Base-by-base conservation (phyloP, 2,888 invertebrate species). In the Mimas tiliae region DNA sequence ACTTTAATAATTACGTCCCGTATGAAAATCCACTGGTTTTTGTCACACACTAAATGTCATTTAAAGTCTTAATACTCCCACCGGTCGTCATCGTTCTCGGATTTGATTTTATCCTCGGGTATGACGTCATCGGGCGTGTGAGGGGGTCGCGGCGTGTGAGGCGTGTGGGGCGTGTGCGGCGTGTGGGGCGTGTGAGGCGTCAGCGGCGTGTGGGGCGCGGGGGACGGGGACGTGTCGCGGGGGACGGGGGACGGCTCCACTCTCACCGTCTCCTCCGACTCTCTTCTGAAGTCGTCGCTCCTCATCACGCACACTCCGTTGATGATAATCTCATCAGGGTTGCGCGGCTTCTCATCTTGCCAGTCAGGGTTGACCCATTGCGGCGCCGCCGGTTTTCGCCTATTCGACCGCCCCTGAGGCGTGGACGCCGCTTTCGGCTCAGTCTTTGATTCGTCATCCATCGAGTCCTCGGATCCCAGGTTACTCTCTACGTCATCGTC, bases 281-380 rank as follows among this genome's bases (percentile, higher is more conserved):
- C 93, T 66, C 95, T 88, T 58, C 94, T 88, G 84, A 96, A 96
- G 84, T 97, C 96, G 74, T 96, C 97, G 68, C 97, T 96, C 76
- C 97, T 96, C 97, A 98, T 97, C 7, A 98, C 98, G 84, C 98
- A 98, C 34, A 98, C 98, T 0, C 98, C 98, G 83, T 98, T 98
- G 78, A 98, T 98, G 81, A 98, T 98, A 34, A 98, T 97, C 83
- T 97, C 97, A 79, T 96, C 96, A 71, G 89, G 93, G 81, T 86
- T 91, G 55, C 94, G 88, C 19, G 94, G 93, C 74, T 94, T 94
- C 74, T 95, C 95, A 82, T 97, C 97, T 81, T 97, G 97, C 97
- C 97, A 97, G 78, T 98, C 98, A 8, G 99, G 99, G 88, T 98
- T 98, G 6, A 99, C 98, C 98, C 99, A 98, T 90, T 99, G 98